phyloP scores from a whole-genome alignment of 2,888 invertebrate genomes.

The Caenorhabditis sulstoni region DNA sequence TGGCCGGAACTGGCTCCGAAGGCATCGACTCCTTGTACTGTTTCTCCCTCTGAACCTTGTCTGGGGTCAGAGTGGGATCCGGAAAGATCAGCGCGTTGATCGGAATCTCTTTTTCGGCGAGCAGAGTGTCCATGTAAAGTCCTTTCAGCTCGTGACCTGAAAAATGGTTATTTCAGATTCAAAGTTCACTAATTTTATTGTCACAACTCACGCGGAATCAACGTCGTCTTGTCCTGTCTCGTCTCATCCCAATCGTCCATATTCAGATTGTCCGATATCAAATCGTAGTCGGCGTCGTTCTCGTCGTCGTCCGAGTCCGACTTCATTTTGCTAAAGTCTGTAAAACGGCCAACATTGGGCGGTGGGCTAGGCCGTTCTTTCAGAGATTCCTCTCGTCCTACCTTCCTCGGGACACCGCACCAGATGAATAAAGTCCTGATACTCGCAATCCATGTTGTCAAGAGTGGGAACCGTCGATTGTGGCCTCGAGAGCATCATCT shows the following conservation, averaged over 20 bases:
- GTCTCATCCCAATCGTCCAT: constrained; percentile 54
- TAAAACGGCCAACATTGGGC: constrained; percentile 4
- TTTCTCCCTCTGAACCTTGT: not conserved
- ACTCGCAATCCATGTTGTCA: constrained; percentile 31
- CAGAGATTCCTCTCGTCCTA: not conserved
- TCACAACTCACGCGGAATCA: constrained; percentile 30
- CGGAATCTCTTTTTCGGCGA: constrained; percentile 54
- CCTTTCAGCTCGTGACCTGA: constrained; percentile 39
- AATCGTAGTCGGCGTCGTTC: constrained; percentile 55
- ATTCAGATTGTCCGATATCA: constrained; percentile 36
- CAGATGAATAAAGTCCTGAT: constrained; percentile 36
- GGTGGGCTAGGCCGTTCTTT: not conserved
- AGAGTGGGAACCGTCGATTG: constrained; percentile 13
- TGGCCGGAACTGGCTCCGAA: too few relatives aligned
- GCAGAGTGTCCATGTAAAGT: constrained; percentile 46
- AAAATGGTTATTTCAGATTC: not conserved
- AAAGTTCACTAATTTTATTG: too few relatives aligned
- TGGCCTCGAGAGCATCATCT: constrained; percentile 7
- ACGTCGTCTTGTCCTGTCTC: constrained; percentile 44
- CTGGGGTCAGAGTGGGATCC: constrained; percentile 2
- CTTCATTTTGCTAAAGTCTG: constrained; percentile 1
- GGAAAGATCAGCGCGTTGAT: constrained; percentile 23
- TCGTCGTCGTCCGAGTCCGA: constrained; percentile 51
- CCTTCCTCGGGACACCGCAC: constrained; percentile 21
- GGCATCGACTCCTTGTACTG: too few relatives aligned